Evolutionary conservation across 2,797 vertebrate genomes (phyloP), one percentile per base, ranked within the genome.

Genomic region (Aplochiton taeniatus): DNA sequence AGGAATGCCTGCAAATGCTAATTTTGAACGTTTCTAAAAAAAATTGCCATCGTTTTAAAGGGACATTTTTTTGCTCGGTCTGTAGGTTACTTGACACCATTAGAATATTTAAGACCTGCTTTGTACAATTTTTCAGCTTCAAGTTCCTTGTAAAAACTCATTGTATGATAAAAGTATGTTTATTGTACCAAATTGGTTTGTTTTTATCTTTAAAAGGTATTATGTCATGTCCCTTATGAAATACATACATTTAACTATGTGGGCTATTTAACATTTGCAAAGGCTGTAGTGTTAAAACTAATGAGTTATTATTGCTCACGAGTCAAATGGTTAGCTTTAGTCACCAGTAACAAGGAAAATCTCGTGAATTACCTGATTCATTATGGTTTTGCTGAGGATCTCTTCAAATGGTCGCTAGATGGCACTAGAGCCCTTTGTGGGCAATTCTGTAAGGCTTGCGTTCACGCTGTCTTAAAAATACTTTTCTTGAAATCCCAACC

Each of bases 121-220:
- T 92, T 92, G 88, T 93, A 90, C 58, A 90, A 31, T 88, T 89
- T 89, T 82, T 85, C 86, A 89, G 85, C 77, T 82, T 79, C 67
- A 73, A 76, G 61, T 65, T 49, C 69, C 70, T 66, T 91, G 89
- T 91, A 91, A 88, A 87, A 80, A 88, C 69, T 73, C 77, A 74
- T 87, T 91, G 85, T 90, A 83, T 89, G 92, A 76, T 90, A 91
- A 93, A 90, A 87, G 68, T 83, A 84, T 83, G 86, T 89, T 92
- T 91, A 80, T 88, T 86, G 80, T 88, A 87, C 49, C 17, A 5
- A 11, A 65, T 13, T 50, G 19, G 55, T 66, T 43, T n/a, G 77
- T 45, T 72, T 12, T 19, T 69, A 4, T 52, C 60, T 72, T 10
- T 31, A 17, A 50, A 47, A 59, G 45, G 8, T n/a, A 31, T n/a